Percentiles rank a stretch among this genome's conserved stretches.
Conservation (phyloP, 2,797 vertebrate species). For the Vultur gryphus region DNA sequence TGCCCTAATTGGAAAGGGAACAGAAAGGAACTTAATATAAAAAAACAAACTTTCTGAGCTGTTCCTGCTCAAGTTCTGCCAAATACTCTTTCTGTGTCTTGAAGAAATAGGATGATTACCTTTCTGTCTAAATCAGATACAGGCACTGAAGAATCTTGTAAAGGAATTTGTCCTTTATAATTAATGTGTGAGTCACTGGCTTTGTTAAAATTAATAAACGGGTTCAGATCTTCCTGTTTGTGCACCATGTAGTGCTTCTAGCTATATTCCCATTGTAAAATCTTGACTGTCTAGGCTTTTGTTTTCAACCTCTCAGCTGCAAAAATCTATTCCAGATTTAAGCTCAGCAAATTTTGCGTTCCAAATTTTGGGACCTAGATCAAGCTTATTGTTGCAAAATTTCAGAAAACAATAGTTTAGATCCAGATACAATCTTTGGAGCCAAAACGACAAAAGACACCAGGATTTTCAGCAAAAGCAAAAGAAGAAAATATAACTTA, state of each 20-base stretch:
- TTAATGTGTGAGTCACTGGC: not conserved
- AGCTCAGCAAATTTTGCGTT: not conserved
- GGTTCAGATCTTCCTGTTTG: not conserved
- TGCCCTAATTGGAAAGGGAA: not conserved
- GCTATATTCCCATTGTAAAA: not conserved
- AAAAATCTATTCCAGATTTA: constrained; percentile 23
- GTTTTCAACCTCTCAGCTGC: not conserved
- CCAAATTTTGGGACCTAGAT: not conserved
- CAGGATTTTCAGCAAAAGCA: not conserved
- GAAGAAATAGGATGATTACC: not conserved
- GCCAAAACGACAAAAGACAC: not conserved
- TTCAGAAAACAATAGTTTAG: not conserved
- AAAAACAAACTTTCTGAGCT: not conserved
- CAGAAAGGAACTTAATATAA: not conserved
- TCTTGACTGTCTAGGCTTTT: not conserved
- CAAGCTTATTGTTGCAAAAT: not conserved
- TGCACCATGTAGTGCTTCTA: not conserved
- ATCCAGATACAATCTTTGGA: not conserved
- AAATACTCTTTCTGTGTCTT: not conserved
- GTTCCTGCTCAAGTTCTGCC: not conserved
- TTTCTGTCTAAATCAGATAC: not conserved
- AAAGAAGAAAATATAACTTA: not conserved
- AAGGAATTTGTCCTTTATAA: not conserved
- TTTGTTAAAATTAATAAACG: not conserved
- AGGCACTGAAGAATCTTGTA: not conserved